Percentiles rank a stretch among this genome's conserved stretches.
Evolutionary conservation across 1,140 invertebrate genomes (phyloP).

Genomic region (Chlorops oryzae): DNA sequence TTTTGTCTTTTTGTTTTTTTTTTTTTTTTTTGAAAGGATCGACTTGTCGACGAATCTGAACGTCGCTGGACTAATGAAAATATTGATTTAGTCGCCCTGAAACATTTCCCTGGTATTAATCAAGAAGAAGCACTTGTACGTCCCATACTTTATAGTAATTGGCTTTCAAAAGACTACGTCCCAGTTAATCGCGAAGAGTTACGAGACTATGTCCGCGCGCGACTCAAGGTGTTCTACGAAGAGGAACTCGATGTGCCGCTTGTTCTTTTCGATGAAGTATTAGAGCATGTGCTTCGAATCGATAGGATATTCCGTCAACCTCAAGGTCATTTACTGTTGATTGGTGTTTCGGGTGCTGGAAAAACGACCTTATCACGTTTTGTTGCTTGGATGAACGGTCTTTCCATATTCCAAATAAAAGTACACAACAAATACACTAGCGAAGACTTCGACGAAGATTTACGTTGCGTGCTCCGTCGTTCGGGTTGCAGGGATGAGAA

Average conservation of each 20-base stretch:
- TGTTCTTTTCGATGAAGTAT: slow-evolving; percentile 96
- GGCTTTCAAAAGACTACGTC: slow-evolving; percentile 97
- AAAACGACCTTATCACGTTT: slow-evolving; percentile 98
- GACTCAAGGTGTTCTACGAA: slow-evolving; percentile 99
- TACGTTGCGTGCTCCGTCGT: slow-evolving; percentile 84
- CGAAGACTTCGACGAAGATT: slow-evolving; percentile 98
- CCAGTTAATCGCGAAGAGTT: slow-evolving; percentile 94
- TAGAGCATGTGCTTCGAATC: slow-evolving; percentile 97
- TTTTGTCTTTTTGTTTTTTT: no score
- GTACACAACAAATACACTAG: slow-evolving; percentile 99
- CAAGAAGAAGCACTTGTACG: slow-evolving; percentile 76
- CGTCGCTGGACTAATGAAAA: slow-evolving; percentile 97
- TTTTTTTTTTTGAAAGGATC: slow-evolving; percentile 49
- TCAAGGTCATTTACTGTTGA: slow-evolving; percentile 93
- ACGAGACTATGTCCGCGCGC: slow-evolving; percentile 92
- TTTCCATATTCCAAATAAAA: slow-evolving; percentile 97
- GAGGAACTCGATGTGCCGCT: slow-evolving; percentile 98
- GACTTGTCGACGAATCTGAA: slow-evolving; percentile 91
- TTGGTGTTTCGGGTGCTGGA: slow-evolving; percentile 95
- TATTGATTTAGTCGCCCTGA: slow-evolving; percentile 87
- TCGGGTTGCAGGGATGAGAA: slow-evolving; percentile 98
- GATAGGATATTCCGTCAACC: slow-evolving; percentile 99
- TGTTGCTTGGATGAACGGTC: slow-evolving; percentile 99
- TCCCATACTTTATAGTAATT: slow-evolving; percentile 92
- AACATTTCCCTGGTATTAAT: slow-evolving; percentile 91